A percentile compares a stretch with the other conserved stretches of the same genome.
Conservation (phyloP, 2,888 invertebrate species). For the Carterocephalus palaemon region DNA sequence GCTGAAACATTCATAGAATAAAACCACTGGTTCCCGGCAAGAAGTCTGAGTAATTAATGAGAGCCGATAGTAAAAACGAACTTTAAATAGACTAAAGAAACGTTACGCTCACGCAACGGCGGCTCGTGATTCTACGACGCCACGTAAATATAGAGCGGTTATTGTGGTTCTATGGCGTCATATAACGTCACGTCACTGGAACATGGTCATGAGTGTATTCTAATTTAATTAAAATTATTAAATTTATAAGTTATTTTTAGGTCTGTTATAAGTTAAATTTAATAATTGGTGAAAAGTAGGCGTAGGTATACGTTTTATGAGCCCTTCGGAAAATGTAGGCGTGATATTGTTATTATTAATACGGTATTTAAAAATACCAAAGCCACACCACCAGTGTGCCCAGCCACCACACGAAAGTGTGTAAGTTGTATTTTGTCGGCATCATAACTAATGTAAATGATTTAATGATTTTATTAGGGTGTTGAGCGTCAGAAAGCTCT, state of each 20-base stretch:
- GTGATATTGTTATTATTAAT: too few relatives aligned
- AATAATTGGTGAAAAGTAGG: too few relatives aligned
- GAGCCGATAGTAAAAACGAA: not conserved
- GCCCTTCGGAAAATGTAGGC: too few relatives aligned
- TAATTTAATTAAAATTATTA: constrained; percentile 12
- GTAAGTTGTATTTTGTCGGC: too few relatives aligned
- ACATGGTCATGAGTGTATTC: constrained; percentile 12
- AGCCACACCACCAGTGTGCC: too few relatives aligned
- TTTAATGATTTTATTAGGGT: too few relatives aligned
- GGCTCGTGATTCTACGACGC: constrained; percentile 2
- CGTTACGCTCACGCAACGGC: constrained; percentile 5
- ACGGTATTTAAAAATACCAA: too few relatives aligned
- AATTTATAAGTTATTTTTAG: not conserved
- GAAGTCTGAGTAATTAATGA: not conserved
- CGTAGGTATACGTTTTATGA: too few relatives aligned
- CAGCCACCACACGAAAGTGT: too few relatives aligned
- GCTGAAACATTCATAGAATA: not conserved
- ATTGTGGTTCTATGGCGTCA: constrained; percentile 14
- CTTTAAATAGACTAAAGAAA: constrained; percentile 5
- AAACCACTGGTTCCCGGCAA: not conserved
- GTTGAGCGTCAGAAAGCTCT: too few relatives aligned
- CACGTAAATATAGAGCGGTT: constrained; percentile 17
- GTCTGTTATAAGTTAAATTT: not conserved
- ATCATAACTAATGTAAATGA: too few relatives aligned
- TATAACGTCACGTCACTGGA: constrained; percentile 10